These are phyloP conservation scores for Streptopelia turtur DNA, from an alignment of 2,797 vertebrate genomes.

Conservation along the genomic window DNA sequence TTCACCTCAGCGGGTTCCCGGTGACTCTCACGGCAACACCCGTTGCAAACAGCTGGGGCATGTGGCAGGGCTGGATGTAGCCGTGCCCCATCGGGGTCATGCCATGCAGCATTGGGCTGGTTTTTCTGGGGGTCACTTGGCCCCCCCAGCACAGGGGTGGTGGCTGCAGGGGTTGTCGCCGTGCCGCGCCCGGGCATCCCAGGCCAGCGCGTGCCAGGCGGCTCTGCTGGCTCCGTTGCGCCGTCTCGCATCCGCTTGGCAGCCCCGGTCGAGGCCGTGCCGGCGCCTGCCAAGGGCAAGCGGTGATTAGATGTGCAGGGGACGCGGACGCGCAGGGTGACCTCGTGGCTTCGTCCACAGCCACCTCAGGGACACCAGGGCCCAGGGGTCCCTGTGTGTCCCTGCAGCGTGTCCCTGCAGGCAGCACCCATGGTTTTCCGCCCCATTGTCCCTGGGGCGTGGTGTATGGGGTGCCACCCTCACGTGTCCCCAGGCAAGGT, in stretches of 20 bases:
- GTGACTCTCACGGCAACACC: neutral
- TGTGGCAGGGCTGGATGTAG: neutral
- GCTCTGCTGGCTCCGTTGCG: accelerated
- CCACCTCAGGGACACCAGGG: neutral
- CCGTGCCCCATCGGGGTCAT: neutral
- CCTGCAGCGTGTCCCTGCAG: neutral
- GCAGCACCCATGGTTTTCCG: neutral
- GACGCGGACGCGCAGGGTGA: accelerated
- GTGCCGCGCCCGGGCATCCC: accelerated
- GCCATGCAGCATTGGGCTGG: neutral
- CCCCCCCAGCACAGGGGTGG: neutral
- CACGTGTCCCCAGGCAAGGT: accelerated
- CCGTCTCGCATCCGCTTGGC: neutral
- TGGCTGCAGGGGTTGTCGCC: accelerated
- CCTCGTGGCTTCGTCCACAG: neutral
- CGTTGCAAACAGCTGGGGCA: neutral
- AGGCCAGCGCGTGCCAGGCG: neutral
- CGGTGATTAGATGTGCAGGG: neutral
- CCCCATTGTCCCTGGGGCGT: accelerated
- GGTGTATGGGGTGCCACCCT: accelerated
- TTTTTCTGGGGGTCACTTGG: neutral
- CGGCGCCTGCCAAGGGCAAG: neutral
- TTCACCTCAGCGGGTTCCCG: neutral
- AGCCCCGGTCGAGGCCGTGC: accelerated
- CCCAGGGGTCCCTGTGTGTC: neutral